Conservation (phyloP, 2,797 vertebrate genomes). For the Sparidentex hasta region DNA sequence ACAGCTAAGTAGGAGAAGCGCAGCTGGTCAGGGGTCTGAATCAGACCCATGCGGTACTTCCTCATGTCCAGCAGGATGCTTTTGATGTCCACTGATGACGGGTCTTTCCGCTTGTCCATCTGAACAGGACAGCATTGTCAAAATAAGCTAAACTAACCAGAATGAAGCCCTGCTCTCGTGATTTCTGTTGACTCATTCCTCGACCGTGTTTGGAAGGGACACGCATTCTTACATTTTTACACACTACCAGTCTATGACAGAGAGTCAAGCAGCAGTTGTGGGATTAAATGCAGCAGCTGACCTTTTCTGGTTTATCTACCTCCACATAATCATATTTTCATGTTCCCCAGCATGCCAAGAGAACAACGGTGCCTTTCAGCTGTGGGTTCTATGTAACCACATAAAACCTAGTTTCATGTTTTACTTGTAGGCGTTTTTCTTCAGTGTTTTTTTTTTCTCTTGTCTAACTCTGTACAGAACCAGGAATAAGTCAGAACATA, state of each 20-base stretch:
- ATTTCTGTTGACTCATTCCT: conserved; percentile 1
- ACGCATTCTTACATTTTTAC: not conserved
- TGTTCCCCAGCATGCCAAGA: not conserved
- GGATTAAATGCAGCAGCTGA: not conserved
- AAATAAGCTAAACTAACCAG: not conserved
- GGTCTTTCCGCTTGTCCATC: conserved; percentile 91
- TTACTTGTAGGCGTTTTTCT: not conserved
- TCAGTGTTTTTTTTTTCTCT: not conserved
- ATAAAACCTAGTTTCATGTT: not conserved
- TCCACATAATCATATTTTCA: not conserved
- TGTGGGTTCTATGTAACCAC: not conserved
- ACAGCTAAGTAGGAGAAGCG: conserved; percentile 97
- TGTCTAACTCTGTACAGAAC: not conserved
- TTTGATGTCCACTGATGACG: conserved; percentile 93
- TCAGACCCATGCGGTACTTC: conserved; percentile 96
- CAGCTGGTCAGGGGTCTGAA: conserved; percentile 97
- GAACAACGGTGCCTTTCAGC: not conserved
- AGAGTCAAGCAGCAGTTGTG: not conserved
- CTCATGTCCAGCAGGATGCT: conserved; percentile 95
- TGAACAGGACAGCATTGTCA: conserved; percentile 41
- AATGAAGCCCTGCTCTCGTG: not conserved
- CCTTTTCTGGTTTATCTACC: not conserved
- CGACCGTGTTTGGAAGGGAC: not conserved
- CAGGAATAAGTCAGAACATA: not conserved
- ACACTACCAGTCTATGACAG: not conserved